A percentile compares a stretch with the other conserved stretches of the same genome.
Conservation (phyloP, 2,888 invertebrate species). For the Drosophila borborema region DNA sequence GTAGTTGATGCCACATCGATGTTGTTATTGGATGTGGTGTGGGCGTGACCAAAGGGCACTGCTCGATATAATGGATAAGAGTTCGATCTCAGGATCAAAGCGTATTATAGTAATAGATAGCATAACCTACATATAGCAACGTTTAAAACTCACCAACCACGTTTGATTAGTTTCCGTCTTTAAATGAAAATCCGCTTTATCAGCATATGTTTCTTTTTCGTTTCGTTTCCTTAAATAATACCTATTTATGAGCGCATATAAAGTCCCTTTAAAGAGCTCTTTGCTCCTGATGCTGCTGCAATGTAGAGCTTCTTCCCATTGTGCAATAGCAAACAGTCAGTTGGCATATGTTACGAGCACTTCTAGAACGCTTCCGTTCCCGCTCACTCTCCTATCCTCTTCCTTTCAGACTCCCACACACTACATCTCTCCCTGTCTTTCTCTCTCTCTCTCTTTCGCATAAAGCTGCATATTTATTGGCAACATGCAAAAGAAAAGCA, state of each 20-base stretch:
- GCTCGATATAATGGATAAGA: background rate
- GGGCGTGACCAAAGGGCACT: background rate
- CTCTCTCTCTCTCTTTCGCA: conserved; percentile 29
- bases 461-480: conserved; percentile 82
- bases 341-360: conserved; percentile 59
- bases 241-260: conserved; percentile 15
- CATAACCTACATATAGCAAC: background rate
- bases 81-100: background rate
- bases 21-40: background rate
- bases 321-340: conserved; percentile 36
- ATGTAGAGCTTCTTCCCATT: conserved; percentile 22
- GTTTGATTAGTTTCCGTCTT: background rate
- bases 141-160: background rate
- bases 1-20: conserved; percentile 32
- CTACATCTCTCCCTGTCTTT: too few relatives aligned
- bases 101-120: background rate
- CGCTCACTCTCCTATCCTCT: background rate
- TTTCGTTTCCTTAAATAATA: conserved; percentile 6
- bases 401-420: background rate
- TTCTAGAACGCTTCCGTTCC: conserved; percentile 3
- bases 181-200: conserved; percentile 20
- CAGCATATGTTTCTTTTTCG: background rate
- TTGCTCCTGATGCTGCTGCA: conserved; percentile 15
- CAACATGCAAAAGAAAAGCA: conserved; percentile 77
- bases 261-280: conserved; percentile 37